A percentile compares a stretch with the other conserved stretches of the same genome.
phyloP scores from a whole-genome alignment of 2,797 vertebrate genomes.

The Myiothlypis chrysogaster region DNA sequence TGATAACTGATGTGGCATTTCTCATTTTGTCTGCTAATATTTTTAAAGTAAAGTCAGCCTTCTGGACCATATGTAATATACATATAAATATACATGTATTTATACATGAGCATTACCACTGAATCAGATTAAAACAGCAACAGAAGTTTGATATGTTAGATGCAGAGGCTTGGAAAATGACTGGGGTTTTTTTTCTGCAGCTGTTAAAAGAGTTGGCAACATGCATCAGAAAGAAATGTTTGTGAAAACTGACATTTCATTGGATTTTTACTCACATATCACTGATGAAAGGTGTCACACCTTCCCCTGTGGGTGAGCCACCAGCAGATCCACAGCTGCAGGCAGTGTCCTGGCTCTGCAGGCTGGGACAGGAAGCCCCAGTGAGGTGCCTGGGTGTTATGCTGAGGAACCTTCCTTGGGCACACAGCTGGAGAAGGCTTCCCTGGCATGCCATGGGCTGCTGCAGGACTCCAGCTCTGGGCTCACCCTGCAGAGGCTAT shows the following conservation, averaged over 20 bases:
- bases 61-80: background rate
- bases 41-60: background rate
- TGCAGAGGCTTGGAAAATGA: background rate
- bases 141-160: background rate
- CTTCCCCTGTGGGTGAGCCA: background rate
- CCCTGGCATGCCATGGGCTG: fast-evolving
- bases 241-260: background rate
- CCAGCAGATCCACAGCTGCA: background rate
- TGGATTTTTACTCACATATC: background rate
- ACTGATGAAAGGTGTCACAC: background rate
- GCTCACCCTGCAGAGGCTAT: background rate
- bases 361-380: background rate
- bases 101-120: background rate
- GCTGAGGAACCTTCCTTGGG: background rate
- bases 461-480: background rate
- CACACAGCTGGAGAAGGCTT: background rate
- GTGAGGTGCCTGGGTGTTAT: fast-evolving
- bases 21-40: background rate
- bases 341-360: background rate
- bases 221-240: background rate
- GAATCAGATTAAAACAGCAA: background rate
- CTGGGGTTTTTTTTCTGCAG: background rate
- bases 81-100: background rate
- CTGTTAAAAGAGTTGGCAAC: background rate
- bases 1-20: background rate